These are phyloP conservation scores for Drosophila koepferae DNA, from an alignment of 2,888 invertebrate genomes.

Conservation along the genomic window DNA sequence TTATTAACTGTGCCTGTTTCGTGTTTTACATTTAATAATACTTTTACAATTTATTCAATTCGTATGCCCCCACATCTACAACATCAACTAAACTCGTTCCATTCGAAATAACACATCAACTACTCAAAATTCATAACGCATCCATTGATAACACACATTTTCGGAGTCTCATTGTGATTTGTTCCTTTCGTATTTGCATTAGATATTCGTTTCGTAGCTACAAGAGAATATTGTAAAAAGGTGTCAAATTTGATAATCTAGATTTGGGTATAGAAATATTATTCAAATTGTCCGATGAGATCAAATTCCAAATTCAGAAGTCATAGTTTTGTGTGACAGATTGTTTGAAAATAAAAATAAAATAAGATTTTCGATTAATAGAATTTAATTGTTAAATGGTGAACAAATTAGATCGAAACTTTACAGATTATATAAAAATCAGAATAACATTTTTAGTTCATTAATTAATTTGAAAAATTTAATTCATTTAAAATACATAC, in stretches of 20 bases:
- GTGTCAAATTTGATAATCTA: neutral
- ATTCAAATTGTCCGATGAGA: neutral
- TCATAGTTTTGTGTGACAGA: no score
- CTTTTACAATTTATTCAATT: slow-evolving; percentile 46
- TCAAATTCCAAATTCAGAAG: neutral
- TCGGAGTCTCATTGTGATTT: neutral
- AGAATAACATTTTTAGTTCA: neutral
- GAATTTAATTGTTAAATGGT: neutral
- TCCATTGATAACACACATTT: slow-evolving; percentile 6
- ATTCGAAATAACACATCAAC: slow-evolving; percentile 31
- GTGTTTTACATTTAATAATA: slow-evolving; percentile 52
- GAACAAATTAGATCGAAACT: neutral
- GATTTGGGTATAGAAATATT: neutral
- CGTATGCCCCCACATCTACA: slow-evolving; percentile 52
- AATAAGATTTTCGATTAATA: neutral
- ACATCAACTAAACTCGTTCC: slow-evolving; percentile 43
- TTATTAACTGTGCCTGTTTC: slow-evolving; percentile 33
- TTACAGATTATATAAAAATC: neutral
- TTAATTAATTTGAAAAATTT: no score
- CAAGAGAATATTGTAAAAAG: neutral
- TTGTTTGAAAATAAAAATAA: neutral
- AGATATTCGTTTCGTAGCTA: neutral
- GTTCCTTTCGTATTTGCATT: neutral
- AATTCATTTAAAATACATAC: no score
- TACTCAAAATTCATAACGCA: slow-evolving; percentile 37